phyloP scores from a whole-genome alignment of 2,888 invertebrate genomes.

The Coelinius sp. region DNA sequence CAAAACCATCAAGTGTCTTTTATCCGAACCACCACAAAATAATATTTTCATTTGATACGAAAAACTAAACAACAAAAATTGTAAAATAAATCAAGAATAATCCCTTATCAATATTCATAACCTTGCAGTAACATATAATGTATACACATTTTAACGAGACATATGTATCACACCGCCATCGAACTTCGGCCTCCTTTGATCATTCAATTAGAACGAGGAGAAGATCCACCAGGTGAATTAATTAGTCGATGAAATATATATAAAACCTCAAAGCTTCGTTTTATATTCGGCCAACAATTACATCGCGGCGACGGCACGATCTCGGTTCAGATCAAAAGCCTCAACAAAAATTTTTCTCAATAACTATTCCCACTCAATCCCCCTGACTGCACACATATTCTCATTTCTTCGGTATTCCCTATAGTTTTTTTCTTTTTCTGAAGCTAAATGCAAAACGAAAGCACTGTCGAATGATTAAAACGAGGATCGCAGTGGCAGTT shows the following conservation, averaged over 20 bases:
- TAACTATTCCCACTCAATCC: neutral
- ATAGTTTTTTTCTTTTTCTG: slow-evolving; percentile 13
- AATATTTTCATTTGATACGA: too few species aligned
- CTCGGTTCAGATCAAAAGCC: slow-evolving; percentile 29
- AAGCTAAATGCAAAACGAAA: slow-evolving; percentile 15
- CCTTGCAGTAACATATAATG: neutral
- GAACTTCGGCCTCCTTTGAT: slow-evolving; percentile 45
- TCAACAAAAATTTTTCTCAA: slow-evolving; percentile 10
- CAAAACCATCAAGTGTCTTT: too few species aligned
- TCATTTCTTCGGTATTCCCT: slow-evolving; percentile 16
- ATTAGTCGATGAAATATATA: slow-evolving; percentile 51
- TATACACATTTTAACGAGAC: slow-evolving; percentile 44
- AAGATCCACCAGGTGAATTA: slow-evolving; percentile 43
- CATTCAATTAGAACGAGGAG: slow-evolving; percentile 49
- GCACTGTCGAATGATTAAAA: slow-evolving; percentile 39
- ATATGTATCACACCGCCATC: slow-evolving; percentile 48
- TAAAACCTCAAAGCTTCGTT: slow-evolving; percentile 27
- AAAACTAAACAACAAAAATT: neutral
- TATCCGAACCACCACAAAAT: too few species aligned
- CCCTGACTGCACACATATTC: neutral
- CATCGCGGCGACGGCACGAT: slow-evolving; percentile 23
- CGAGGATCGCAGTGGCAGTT: slow-evolving; percentile 38
- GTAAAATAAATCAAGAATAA: neutral
- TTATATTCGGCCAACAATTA: slow-evolving; percentile 20
- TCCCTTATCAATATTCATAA: neutral